phyloP scores from a whole-genome alignment of 1,140 invertebrate species.

The Camponotus pennsylvanicus region DNA sequence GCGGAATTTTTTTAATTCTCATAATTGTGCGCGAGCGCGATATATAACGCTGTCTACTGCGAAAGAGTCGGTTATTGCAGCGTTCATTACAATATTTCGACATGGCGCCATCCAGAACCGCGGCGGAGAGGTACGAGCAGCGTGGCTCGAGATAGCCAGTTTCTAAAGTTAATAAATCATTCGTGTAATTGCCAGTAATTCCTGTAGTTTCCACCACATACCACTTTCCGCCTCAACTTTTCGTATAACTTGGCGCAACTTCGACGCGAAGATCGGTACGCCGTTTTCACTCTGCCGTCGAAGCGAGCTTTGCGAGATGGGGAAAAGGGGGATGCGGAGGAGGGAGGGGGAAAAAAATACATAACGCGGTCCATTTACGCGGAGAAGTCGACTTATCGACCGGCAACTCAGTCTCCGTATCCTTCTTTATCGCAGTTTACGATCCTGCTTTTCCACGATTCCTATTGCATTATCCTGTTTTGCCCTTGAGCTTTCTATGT shows the following conservation, averaged over 20 bases:
- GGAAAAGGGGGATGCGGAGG: not conserved
- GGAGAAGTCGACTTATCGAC: slow-evolving; percentile 48
- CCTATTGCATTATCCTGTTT: slow-evolving; percentile 50
- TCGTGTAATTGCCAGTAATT: slow-evolving; percentile 73
- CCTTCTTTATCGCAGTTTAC: slow-evolving; percentile 55
- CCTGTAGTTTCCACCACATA: slow-evolving; percentile 59
- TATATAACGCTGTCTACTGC: slow-evolving; percentile 12
- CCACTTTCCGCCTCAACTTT: slow-evolving; percentile 68
- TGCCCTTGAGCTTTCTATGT: not conserved
- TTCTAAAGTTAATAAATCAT: slow-evolving; percentile 74
- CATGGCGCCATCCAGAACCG: slow-evolving; percentile 43
- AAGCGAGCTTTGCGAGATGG: slow-evolving; percentile 62
- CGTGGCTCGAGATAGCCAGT: slow-evolving; percentile 63
- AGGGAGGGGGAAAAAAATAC: slow-evolving; percentile 22
- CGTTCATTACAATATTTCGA: slow-evolving; percentile 68
- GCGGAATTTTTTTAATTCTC: slow-evolving; percentile 53
- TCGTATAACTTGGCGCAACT: slow-evolving; percentile 72
- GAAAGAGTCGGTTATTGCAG: slow-evolving; percentile 56
- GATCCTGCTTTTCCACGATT: slow-evolving; percentile 54
- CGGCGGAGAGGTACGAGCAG: slow-evolving; percentile 21
- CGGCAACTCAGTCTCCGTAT: slow-evolving; percentile 40
- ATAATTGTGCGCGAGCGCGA: slow-evolving; percentile 53
- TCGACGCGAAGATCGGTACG: slow-evolving; percentile 59
- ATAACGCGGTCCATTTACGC: slow-evolving; percentile 54
- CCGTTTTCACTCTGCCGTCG: slow-evolving; percentile 56